These are phyloP conservation scores for Styela plicata DNA, from an alignment of 23 tunicate genomes.

Conservation along the genomic window DNA sequence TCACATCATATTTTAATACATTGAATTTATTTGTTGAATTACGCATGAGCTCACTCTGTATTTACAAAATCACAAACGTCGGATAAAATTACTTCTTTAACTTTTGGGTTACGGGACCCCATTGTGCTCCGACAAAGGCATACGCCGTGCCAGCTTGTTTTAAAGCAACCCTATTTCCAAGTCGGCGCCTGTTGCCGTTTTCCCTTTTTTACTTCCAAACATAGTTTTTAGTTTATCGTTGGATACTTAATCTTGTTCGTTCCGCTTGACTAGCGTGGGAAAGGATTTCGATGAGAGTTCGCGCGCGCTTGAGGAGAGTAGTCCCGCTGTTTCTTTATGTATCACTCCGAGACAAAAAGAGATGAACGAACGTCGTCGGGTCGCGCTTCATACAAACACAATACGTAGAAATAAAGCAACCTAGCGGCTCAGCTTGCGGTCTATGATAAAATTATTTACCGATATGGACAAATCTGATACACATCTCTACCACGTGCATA, in stretches of 20 bases:
- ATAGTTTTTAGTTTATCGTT: constrained; percentile 13
- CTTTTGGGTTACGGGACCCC: constrained; percentile 17
- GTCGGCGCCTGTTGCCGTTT: constrained; percentile 12
- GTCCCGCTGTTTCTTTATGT: constrained; percentile 11
- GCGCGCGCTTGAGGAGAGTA: constrained; percentile 25
- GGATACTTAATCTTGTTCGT: constrained; percentile 32
- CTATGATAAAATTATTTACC: neutral
- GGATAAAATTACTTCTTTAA: constrained; percentile 7
- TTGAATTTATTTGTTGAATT: neutral
- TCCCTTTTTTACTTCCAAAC: constrained; percentile 7
- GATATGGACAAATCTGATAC: neutral
- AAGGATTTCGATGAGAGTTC: constrained; percentile 33
- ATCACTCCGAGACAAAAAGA: neutral
- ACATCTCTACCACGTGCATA: neutral
- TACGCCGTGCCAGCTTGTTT: constrained; percentile 27
- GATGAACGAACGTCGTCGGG: constrained; percentile 1
- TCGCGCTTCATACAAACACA: neutral
- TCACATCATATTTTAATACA: neutral
- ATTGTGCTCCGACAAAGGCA: constrained; percentile 22
- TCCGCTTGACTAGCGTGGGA: constrained; percentile 40
- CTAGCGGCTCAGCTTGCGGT: constrained; percentile 1
- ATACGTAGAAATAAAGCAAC: neutral
- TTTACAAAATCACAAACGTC: constrained; percentile 19
- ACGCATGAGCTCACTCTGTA: neutral
- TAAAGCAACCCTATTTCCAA: constrained; percentile 18